phyloP scores from a whole-genome alignment of 2,888 invertebrate species.

The Drosophila differens region DNA sequence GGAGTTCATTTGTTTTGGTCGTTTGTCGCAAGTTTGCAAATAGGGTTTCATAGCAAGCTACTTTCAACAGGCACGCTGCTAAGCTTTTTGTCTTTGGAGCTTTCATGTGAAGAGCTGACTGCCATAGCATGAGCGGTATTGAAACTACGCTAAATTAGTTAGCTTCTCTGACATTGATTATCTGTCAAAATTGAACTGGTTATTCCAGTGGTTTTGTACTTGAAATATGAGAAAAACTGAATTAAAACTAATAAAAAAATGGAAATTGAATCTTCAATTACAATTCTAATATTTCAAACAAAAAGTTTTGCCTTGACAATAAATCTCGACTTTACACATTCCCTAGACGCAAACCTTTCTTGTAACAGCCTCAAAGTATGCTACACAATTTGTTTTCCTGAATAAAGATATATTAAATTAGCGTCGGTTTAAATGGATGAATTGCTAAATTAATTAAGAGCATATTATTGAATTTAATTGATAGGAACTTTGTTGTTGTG shows the following conservation, averaged over 20 bases:
- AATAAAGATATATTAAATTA: not conserved
- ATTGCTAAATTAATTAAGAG: not conserved
- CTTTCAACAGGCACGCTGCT: not conserved
- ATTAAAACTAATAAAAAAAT: not conserved
- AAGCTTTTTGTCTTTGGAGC: not conserved
- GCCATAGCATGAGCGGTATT: not conserved
- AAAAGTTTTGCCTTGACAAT: not conserved
- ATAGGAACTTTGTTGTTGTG: slow-evolving; percentile 3
- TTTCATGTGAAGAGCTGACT: not conserved
- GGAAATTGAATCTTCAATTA: not conserved
- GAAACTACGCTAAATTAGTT: not conserved
- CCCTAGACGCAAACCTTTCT: slow-evolving; percentile 2
- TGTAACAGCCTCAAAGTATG: slow-evolving; percentile 18
- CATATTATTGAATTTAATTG: slow-evolving; percentile 21
- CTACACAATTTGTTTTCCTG: not conserved
- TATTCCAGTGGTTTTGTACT: not conserved
- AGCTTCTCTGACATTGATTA: not conserved
- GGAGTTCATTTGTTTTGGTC: not conserved
- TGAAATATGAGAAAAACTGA: not conserved
- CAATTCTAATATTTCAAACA: not conserved
- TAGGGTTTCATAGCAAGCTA: slow-evolving; percentile 11
- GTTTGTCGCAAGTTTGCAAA: not conserved
- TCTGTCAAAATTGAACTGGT: not conserved
- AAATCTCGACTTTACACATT: not conserved
- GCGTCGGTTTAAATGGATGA: not conserved